Evolutionary conservation across 64 coral and sea anemone genomes (phyloP), one percentile per base, ranked within the genome.

Genomic region (Platygyra sinensis): DNA sequence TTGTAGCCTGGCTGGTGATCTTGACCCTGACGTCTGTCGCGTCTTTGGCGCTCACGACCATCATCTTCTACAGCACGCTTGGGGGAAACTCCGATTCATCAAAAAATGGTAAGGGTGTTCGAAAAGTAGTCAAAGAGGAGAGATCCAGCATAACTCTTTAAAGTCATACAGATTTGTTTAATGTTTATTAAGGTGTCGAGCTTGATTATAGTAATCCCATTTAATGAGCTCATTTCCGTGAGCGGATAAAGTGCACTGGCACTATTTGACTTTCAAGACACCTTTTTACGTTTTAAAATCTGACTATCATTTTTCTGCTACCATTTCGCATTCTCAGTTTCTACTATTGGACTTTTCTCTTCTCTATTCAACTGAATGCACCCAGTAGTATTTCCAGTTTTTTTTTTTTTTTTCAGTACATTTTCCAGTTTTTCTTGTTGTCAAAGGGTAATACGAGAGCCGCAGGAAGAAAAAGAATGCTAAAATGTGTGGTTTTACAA

Each of bases 11-110:
- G 81, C 12, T 85, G 62, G 24, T 72, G 0, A 51, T 72, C 2
- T 27, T 85, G 38, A 72, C 81, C 8, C 10, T 85, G 10, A 13
- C 71, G 24, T 85, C 81, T n/a, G 24, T 85, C 0, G n/a, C 32
- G 24, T 85, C 81, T 28, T 15, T 85, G 10, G 81, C 81, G 22
- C 51, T 85, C n/a, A 85, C 62, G 10, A 30, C 12, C 10, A 42
- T 85, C 14, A 85, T 85, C 6, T 85, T 72, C 71, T 85, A 85
- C 63, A 72, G 36, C 12, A 17, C 33, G 5, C 18, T 30, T 18
- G 29, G 10, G 6, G 78, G 14, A 14, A 57, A 64, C 19, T 67
- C 51, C 10, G 11, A 29, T 10, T 8, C 57, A 82, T 0, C 12
- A 12, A 36, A 8, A 24, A n/a, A 28, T 28, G 81, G 81, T 85